These are phyloP conservation scores for Ptilonorhynchus violaceus DNA, from an alignment of 2,113 vertebrate genomes.

Conservation along the genomic window DNA sequence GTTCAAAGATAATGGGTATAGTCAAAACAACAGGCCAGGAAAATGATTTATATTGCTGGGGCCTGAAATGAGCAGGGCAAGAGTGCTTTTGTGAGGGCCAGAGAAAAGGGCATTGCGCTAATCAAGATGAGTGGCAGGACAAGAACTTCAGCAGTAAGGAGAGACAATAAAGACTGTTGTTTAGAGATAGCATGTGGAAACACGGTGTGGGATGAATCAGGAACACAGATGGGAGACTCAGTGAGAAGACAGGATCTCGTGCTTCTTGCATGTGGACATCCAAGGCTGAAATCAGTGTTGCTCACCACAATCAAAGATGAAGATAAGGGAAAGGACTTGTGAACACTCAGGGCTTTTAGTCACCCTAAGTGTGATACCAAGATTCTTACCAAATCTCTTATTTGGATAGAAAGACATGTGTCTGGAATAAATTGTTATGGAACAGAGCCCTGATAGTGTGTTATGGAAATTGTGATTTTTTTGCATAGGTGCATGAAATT, in stretches of 20 bases:
- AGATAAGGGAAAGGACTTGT: neutral
- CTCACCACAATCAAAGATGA: neutral
- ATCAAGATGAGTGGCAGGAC: neutral
- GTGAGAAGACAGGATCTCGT: neutral
- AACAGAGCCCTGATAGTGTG: neutral
- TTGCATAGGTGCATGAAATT: neutral
- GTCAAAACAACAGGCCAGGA: slow-evolving; percentile 38
- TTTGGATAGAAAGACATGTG: neutral
- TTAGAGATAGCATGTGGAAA: neutral
- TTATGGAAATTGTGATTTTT: neutral
- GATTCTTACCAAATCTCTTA: neutral
- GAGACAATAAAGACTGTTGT: slow-evolving; percentile 33
- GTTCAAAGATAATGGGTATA: slow-evolving; percentile 39
- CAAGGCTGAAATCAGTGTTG: neutral
- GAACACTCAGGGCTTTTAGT: neutral
- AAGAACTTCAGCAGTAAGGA: slow-evolving; percentile 5
- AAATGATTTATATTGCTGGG: slow-evolving; percentile 54
- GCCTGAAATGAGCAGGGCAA: slow-evolving; percentile 24
- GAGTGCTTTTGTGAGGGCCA: slow-evolving; percentile 8
- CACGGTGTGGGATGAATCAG: neutral
- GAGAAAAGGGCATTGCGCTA: slow-evolving; percentile 1
- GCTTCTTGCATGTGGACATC: neutral
- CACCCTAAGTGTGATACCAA: neutral
- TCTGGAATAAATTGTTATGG: neutral
- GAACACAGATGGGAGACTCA: neutral